Evolutionary conservation across 2,113 vertebrate genomes (phyloP), one percentile per base, ranked within the genome.

Genomic region (Spea bombifrons): DNA sequence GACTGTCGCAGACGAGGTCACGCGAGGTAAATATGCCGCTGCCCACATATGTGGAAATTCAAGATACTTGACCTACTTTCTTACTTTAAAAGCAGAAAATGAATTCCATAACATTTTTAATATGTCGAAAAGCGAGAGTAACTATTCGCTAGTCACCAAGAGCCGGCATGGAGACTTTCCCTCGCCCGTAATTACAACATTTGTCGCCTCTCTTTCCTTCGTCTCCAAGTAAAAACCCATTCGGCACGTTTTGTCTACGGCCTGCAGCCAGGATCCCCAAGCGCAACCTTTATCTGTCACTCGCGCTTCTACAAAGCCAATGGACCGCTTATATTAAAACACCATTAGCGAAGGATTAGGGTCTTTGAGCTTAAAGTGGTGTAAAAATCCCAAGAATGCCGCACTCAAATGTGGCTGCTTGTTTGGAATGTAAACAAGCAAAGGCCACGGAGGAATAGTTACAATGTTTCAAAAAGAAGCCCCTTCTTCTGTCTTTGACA

Each of bases 291-390:
- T 1, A 78, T 86, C 87, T 84, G 89, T 91, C 89, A 90, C 84
- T 89, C 85, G 89, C 89, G 87, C 86, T 88, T 89, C 85, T 86
- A 87, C 85, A 78, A 82, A 89, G 86, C 87, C 30, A 88, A 84
- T 83, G 86, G 86, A 87, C 87, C 87, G 85, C 87, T 88, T 88
- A 86, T 87, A 88, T 89, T 90, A 86, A 87, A 88, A 89, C 84
- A 85, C 87, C 85, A 89, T 89, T 90, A 91, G 90, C 87, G 82
- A 75, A 81, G 88, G 89, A 89, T 90, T 90, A 90, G 84, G 82
- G 86, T 85, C 87, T 90, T 82, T 83, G 84, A 81, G 79, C 83
- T 85, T 88, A 89, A 86, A 85, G 84, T 85, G 82, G 87, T 87
- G 86, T 89, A 86, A 86, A 87, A 88, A 89, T 88, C 85, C 81